These are phyloP conservation scores for Paramacrobiotus metropolitanus DNA, from an alignment of 1,140 invertebrate species.

Conservation along the genomic window DNA sequence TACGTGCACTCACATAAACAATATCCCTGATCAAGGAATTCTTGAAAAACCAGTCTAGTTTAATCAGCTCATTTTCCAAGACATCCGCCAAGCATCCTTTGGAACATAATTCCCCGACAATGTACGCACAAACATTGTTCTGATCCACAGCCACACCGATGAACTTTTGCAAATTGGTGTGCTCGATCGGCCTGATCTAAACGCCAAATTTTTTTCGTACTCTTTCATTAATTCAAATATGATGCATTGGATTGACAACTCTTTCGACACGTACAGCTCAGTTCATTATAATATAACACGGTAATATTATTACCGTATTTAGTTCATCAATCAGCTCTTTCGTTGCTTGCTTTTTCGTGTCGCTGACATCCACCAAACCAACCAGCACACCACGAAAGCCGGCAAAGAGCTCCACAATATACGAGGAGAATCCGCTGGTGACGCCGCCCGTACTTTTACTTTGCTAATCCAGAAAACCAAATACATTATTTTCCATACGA, in stretches of 20 bases:
- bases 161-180: conserved; percentile 86
- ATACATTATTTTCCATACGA: not conserved
- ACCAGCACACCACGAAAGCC: not conserved
- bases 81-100: conserved; percentile 62
- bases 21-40: conserved; percentile 67
- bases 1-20: no score
- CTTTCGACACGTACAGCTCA: not conserved
- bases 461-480: not conserved
- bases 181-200: conserved; percentile 56
- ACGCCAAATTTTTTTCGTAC: conserved; percentile 11
- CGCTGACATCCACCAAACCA: not conserved
- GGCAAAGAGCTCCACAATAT: not conserved
- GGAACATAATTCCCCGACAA: conserved; percentile 67
- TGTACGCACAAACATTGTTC: conserved; percentile 59
- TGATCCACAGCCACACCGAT: conserved; percentile 76
- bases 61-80: conserved; percentile 53
- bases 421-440: not conserved
- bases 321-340: not conserved
- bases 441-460: not conserved
- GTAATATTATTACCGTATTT: not conserved
- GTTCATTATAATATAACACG: not conserved
- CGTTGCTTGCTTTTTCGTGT: not conserved
- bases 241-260: not conserved
- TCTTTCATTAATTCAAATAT: not conserved
- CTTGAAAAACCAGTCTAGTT: conserved; percentile 63